Evolutionary conservation across 2,113 vertebrate genomes (phyloP).

Genomic region (Archilochus colubris): DNA sequence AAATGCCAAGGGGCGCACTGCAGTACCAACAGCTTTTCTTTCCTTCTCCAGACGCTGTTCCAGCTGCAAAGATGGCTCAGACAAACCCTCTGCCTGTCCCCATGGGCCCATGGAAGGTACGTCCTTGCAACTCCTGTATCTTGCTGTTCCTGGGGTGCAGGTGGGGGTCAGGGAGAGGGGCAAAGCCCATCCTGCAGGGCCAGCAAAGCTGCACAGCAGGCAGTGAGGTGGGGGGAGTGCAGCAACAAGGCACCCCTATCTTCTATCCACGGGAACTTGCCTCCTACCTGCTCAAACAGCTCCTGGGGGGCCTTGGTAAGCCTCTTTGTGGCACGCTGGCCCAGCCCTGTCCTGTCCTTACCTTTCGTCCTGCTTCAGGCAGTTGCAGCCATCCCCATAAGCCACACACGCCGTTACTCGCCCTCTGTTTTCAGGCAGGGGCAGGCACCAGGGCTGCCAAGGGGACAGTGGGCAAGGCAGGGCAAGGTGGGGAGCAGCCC

Average conservation of each 20-base stretch:
- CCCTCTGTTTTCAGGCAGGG: not conserved
- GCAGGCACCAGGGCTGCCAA: not conserved
- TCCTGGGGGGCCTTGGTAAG: not conserved
- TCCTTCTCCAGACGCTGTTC: constrained; percentile 72
- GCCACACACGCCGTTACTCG: fast-evolving
- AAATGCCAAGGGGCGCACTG: not conserved
- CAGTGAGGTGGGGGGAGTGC: not conserved
- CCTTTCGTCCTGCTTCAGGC: not conserved
- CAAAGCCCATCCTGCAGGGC: not conserved
- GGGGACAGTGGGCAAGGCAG: not conserved
- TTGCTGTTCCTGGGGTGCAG: not conserved
- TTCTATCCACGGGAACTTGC: fast-evolving
- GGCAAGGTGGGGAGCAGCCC: not conserved
- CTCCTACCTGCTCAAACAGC: not conserved
- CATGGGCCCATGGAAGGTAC: constrained; percentile 92
- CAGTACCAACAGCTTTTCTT: not conserved
- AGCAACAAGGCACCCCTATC: not conserved
- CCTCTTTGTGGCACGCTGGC: not conserved
- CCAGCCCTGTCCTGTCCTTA: not conserved
- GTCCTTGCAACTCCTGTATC: not conserved
- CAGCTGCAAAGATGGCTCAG: constrained; percentile 87
- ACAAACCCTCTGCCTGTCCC: constrained; percentile 88
- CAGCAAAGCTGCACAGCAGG: not conserved
- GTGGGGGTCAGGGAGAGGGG: not conserved
- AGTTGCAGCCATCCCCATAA: not conserved